Conservation (phyloP, 2,888 invertebrate species). For the Hofmannophila pseudospretella region DNA sequence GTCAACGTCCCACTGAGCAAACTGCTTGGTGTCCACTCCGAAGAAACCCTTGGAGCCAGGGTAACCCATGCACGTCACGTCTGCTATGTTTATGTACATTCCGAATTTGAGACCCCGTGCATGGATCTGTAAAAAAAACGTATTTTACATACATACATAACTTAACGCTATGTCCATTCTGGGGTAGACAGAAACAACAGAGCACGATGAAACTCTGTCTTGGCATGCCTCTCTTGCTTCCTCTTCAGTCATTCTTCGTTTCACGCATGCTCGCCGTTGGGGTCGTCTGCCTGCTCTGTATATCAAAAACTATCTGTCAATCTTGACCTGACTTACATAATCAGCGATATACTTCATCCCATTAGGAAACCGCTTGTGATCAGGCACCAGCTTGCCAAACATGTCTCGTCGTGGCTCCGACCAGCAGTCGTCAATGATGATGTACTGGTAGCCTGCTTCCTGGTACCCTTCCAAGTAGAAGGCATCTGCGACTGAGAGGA, state of each 20-base stretch:
- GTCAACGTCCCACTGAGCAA: constrained; percentile 88
- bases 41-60: constrained; percentile 83
- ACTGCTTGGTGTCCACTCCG: constrained; percentile 81
- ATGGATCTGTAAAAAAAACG: constrained; percentile 78
- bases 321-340: constrained; percentile 85
- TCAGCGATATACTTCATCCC: constrained; percentile 85
- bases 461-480: constrained; percentile 82
- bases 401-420: constrained; percentile 77
- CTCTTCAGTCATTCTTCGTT: too few relatives aligned
- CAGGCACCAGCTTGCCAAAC: constrained; percentile 79
- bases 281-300: too few relatives aligned
- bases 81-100: constrained; percentile 89
- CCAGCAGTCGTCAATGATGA: constrained; percentile 89
- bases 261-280: too few relatives aligned
- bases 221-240: too few relatives aligned
- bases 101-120: constrained; percentile 85
- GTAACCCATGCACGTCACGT: constrained; percentile 84
- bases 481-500: constrained; percentile 78
- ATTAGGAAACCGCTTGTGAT: constrained; percentile 82
- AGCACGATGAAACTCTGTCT: too few relatives aligned
- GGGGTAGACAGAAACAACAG: too few relatives aligned
- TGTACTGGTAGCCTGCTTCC: constrained; percentile 84
- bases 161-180: too few relatives aligned
- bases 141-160: too few relatives aligned
- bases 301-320: too few relatives aligned